Evolutionary conservation across 2,113 vertebrate genomes (phyloP), one percentile per base, ranked within the genome.

Genomic region (Percopsis transmontana): DNA sequence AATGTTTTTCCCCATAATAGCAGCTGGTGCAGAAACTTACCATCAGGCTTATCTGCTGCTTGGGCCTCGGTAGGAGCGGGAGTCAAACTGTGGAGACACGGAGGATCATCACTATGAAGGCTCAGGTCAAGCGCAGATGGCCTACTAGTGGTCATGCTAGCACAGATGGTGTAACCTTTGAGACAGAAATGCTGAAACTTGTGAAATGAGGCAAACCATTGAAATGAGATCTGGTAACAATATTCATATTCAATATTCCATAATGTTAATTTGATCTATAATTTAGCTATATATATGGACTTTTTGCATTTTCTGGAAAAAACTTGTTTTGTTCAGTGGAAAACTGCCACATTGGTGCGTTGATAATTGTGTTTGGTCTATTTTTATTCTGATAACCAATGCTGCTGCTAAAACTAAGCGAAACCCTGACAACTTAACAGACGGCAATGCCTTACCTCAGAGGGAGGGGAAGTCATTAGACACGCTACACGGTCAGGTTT

Each of bases 1-100:
- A 58, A 75, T 57, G 60, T 65, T 78, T 73, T 52, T 74, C 15
- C 12, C n/a, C 20, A 19, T 23, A 16, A 54, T 79, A 76, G 66
- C 79, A 79, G 74, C 74, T 68, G 73, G 58, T 70, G 70, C 74
- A 76, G 47, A 80, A 68, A 88, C 89, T 88, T 77, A 86, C 83
- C 88, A 78, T 90, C 91, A 74, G 89, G 84, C 89, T 90, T 89
- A 66, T 87, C 82, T 58, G 77, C 88, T 68, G 87, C 79, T 76
- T 84, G 89, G 79, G 72, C 62, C 81, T 79, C 87, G 81, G 85
- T 83, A 84, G 91, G 87, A 81, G 84, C 87, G 23, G 70, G 68
- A 76, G 85, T 80, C 58, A 91, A 84, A 71, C 92, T 93, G 89
- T 63, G 54, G 74, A 61, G 76, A 86, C 75, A 82, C 76, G 81